phyloP scores from a whole-genome alignment of 1,140 invertebrate genomes.

The Brachionus rotundiformis region DNA sequence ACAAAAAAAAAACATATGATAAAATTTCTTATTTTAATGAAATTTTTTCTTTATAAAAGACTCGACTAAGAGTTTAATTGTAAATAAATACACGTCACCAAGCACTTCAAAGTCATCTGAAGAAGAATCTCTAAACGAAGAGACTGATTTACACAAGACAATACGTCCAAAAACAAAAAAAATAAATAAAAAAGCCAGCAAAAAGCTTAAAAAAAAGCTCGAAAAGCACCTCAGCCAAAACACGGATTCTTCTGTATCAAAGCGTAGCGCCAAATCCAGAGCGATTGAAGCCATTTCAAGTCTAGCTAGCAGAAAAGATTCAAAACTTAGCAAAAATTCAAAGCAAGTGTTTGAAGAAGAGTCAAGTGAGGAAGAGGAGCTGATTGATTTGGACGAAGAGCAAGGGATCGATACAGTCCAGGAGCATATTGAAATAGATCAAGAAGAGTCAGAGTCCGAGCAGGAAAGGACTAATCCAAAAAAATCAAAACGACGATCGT shows the following conservation, averaged over 20 bases:
- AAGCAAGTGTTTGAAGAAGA: background rate
- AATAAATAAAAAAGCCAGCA: background rate
- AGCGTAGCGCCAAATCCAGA: slow-evolving; percentile 40
- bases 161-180: slow-evolving; percentile 21
- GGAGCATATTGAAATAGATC: background rate
- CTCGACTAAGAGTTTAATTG: slow-evolving; percentile 23
- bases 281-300: slow-evolving; percentile 28
- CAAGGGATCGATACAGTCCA: background rate
- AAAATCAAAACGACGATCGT: slow-evolving; percentile 32
- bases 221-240: slow-evolving; percentile 1
- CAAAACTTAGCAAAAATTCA: background rate
- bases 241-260: background rate
- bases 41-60: slow-evolving; percentile 5
- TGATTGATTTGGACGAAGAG: slow-evolving; percentile 26
- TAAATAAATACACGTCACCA: slow-evolving; percentile 17
- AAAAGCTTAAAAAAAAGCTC: background rate
- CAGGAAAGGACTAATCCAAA: slow-evolving; percentile 20
- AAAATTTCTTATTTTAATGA: background rate
- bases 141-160: background rate
- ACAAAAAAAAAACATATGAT: background rate
- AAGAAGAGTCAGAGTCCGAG: slow-evolving; percentile 6
- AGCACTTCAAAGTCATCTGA: slow-evolving; percentile 26
- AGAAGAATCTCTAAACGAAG: slow-evolving; percentile 2
- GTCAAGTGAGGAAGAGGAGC: slow-evolving; percentile 1
- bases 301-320: slow-evolving; percentile 11